phyloP scores from a whole-genome alignment of 1,140 invertebrate species.

The Euwallacea fornicatus region DNA sequence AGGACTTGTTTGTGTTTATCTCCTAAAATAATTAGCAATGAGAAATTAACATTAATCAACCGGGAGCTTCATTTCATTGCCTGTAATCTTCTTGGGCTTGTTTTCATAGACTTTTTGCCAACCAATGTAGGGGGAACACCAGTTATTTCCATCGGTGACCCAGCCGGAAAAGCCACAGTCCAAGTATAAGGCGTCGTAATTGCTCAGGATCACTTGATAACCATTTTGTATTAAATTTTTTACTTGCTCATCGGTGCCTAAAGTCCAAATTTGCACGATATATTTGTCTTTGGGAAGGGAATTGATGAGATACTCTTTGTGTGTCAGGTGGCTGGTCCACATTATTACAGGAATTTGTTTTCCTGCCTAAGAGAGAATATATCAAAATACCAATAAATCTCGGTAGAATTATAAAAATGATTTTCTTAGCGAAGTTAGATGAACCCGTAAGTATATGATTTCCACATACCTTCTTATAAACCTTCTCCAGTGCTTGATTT shows the following conservation, averaged over 20 bases:
- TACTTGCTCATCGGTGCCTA: slow-evolving; percentile 63
- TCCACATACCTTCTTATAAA: slow-evolving; percentile 55
- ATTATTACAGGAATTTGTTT: slow-evolving; percentile 67
- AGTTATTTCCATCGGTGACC: slow-evolving; percentile 71
- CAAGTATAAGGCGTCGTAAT: slow-evolving; percentile 81
- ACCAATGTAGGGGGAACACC: slow-evolving; percentile 85
- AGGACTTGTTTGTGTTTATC: slow-evolving; percentile 49
- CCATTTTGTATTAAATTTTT: slow-evolving; percentile 67
- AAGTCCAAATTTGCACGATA: slow-evolving; percentile 84
- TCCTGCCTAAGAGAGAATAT: slow-evolving; percentile 43
- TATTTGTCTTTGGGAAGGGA: slow-evolving; percentile 69
- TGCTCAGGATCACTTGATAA: slow-evolving; percentile 77
- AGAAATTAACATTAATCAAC: neutral
- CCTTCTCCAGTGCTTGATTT: slow-evolving; percentile 62
- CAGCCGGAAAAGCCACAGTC: slow-evolving; percentile 76
- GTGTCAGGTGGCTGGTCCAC: slow-evolving; percentile 82
- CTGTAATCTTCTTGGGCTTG: slow-evolving; percentile 63
- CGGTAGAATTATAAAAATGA: neutral
- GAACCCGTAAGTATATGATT: neutral
- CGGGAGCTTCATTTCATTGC: slow-evolving; percentile 28
- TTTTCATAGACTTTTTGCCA: slow-evolving; percentile 87
- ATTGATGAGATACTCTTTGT: slow-evolving; percentile 64
- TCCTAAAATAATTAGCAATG: slow-evolving; percentile 26
- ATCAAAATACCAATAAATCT: neutral
- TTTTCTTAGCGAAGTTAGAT: neutral